Base-by-base conservation (phyloP, 1,140 invertebrate species). In the Trichogramma pretiosum region DNA sequence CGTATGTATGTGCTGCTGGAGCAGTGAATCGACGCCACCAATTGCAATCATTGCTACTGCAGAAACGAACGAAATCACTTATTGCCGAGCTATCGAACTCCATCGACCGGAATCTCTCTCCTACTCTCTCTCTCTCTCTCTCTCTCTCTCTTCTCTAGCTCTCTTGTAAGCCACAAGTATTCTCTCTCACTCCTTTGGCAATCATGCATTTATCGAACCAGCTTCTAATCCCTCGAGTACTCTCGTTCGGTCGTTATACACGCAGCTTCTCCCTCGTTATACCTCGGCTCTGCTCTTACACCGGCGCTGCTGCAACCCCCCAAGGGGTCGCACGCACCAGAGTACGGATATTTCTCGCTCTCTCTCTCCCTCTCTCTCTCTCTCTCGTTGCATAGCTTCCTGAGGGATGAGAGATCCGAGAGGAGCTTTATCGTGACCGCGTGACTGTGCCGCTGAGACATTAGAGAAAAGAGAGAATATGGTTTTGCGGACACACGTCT, bases 141-240 rank as follows among this genome's bases (percentile, higher is more conserved):
- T 58, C 56, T 61, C 57, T 57, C 52, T 37, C 49, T 57, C 44
- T 43, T 54, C 42, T 57, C 56, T 30, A 7, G 26, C n/a, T n/a
- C n/a, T n/a, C n/a, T n/a, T n/a, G n/a, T n/a, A 13, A 16, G 33
- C 16, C 33, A n/a, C 56, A 53, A 59, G 56, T 57, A 57, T 52
- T 48, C 45, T 44, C 53, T 44, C 54, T 56, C 57, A 54, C 60
- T 56, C 46, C 54, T 56, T 56, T 56, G 56, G 59, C 60, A 63
- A 59, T 58, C 65, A 65, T 65, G 66, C 63, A 65, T 65, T 58
- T 60, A 58, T 65, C 62, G 60, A 66, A 55, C 56, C 56, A 56
- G 58, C 42, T 47, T 54, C 60, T 65, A 63, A 67, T 67, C 60
- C 49, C 55, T 64, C 51, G 57, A 67, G 65, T 56, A 65, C 63